A percentile compares a stretch with the other conserved stretches of the same genome.
Conservation (phyloP, 2,888 invertebrate genomes). For the Pyrochroa serraticornis region DNA sequence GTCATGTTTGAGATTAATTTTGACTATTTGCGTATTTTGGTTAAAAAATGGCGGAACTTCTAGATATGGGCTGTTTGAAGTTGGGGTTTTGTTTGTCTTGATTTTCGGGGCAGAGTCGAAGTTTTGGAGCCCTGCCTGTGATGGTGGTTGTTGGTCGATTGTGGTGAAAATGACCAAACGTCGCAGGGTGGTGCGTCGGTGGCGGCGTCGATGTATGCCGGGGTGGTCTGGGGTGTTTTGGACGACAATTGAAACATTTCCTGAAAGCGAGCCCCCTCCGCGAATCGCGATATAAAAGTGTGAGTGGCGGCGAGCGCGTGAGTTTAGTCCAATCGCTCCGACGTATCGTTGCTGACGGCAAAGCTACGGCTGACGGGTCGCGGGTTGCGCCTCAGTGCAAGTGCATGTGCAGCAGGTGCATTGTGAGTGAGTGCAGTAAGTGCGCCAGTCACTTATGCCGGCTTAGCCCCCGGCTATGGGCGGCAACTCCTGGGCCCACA, state of each 20-base stretch:
- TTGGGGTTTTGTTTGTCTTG: too few species aligned
- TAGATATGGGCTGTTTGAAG: too few species aligned
- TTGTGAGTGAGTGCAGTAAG: constrained; percentile 34
- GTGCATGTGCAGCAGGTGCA: constrained; percentile 42
- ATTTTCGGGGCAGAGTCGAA: too few species aligned
- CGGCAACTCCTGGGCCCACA: constrained; percentile 49
- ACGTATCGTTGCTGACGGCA: constrained; percentile 35
- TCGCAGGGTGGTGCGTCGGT: too few species aligned
- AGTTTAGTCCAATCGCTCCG: constrained; percentile 43
- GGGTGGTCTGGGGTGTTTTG: too few species aligned
- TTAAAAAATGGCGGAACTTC: too few species aligned
- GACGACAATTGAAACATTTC: constrained; percentile 18
- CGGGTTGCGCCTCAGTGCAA: constrained; percentile 38
- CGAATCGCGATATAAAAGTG: constrained; percentile 48
- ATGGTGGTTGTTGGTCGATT: not conserved
- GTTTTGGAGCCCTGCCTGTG: too few species aligned
- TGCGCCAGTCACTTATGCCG: constrained; percentile 46
- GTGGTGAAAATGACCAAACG: not conserved
- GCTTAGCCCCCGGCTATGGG: constrained; percentile 53
- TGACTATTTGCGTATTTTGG: too few species aligned
- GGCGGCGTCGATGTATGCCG: too few species aligned
- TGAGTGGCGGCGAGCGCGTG: constrained; percentile 45
- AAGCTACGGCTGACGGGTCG: constrained; percentile 29
- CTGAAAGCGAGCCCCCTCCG: constrained; percentile 44
- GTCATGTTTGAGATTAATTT: too few species aligned